Base-by-base conservation (phyloP, 2,888 invertebrate species). In the Odiellus spinosus region DNA sequence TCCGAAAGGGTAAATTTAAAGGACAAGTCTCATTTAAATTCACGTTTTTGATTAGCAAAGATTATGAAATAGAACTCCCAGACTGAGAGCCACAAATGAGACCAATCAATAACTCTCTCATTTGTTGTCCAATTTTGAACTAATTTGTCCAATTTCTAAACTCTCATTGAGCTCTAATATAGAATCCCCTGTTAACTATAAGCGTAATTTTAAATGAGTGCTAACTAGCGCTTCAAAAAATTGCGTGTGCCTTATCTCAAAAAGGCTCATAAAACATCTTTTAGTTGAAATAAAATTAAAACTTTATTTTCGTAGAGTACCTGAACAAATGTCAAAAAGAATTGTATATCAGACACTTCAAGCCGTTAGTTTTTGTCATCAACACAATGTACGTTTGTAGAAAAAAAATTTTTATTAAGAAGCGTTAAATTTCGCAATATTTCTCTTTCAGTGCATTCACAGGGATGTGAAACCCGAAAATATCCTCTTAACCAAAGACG, bases 381-480 rank as follows among this genome's bases (percentile, higher is more conserved):
- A 84, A 49, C 86, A 95, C 68, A 86, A 90, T 65, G 69, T 70
- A 60, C 65, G 58, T 55, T n/a, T 5, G 18, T 17, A 2, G n/a
- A n/a, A n/a, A n/a, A n/a, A n/a, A n/a, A n/a, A n/a, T n/a, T n/a
- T n/a, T n/a, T 35, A n/a, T 14, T 14, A 35, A 2, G 14, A 14
- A 35, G 14, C 14, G 14, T 35, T 12, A 35, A 35, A 35, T 2
- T 35, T 35, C 12, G 14, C 12, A n/a, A 35, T 3, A n/a, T 35
- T n/a, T 14, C 14, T 35, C 35, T 35, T 38, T 11, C 56, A 70
- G 70, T 90, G 90, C 67, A 85, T 95, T 61, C 93, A 95, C 64
- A 75, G 95, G 40, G 95, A 98, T 65, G 91, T 98, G 38, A 98
- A 98, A 66, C 98, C 98, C 1, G 98, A 98, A 71, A 98, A 98